These are phyloP conservation scores for Parelbella ahira DNA, from an alignment of 2,888 invertebrate genomes.

Conservation along the genomic window DNA sequence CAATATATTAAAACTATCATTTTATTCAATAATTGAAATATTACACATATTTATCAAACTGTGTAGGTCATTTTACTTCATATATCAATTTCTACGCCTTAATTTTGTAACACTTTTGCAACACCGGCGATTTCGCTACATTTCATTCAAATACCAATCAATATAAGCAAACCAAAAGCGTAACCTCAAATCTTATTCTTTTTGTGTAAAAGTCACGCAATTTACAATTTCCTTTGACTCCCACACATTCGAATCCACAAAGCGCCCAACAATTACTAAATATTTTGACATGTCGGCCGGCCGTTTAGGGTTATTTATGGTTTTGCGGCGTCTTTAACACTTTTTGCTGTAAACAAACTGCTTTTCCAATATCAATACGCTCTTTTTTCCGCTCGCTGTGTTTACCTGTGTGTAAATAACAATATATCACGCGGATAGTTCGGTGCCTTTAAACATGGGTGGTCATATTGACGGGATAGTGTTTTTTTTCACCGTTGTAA, in stretches of 20 bases:
- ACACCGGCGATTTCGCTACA: too few species aligned
- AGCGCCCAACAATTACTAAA: conserved; percentile 21
- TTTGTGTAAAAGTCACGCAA: too few species aligned
- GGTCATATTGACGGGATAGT: conserved; percentile 4
- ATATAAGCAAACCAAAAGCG: too few species aligned
- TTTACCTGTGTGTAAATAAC: conserved; percentile 18
- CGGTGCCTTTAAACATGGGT: conserved; percentile 18
- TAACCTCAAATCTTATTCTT: too few species aligned
- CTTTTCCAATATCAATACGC: conserved; percentile 16
- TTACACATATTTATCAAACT: too few species aligned
- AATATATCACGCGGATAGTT: conserved; percentile 15
- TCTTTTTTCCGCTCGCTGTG: too few species aligned
- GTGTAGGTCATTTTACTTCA: too few species aligned
- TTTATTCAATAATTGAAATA: too few species aligned
- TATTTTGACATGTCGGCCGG: conserved; percentile 37
- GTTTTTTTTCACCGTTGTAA: not conserved
- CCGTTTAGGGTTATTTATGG: conserved; percentile 34
- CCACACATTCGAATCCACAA: conserved; percentile 6
- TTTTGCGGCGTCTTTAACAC: conserved; percentile 32
- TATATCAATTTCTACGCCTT: too few species aligned
- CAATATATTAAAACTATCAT: too few species aligned
- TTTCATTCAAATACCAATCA: too few species aligned
- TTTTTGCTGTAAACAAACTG: conserved; percentile 25
- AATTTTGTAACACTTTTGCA: too few species aligned
- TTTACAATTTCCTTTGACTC: not conserved